phyloP scores from a whole-genome alignment of 2,113 vertebrate genomes.

The Tympanuchus pallidicinctus region DNA sequence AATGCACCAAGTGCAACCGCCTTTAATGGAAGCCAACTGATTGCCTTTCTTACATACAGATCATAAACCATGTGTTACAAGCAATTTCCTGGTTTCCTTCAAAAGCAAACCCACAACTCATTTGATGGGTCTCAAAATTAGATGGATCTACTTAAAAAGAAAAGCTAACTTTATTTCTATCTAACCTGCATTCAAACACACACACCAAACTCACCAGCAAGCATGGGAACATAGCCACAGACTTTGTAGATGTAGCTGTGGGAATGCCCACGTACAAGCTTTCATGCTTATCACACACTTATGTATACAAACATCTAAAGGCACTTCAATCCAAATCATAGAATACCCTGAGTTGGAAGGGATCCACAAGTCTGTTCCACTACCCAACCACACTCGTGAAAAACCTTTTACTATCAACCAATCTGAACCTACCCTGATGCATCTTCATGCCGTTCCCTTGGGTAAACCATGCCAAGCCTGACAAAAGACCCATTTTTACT shows the following conservation, averaged over 20 bases:
- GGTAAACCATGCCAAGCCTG: background rate
- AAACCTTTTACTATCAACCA: background rate
- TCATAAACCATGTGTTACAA: background rate
- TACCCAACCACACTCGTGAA: background rate
- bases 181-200: background rate
- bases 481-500: background rate
- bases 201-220: background rate
- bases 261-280: background rate
- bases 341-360: background rate
- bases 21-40: background rate
- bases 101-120: background rate
- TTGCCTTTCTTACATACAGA: background rate
- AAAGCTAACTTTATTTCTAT: background rate
- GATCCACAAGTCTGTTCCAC: background rate
- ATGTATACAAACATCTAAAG: background rate
- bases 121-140: background rate
- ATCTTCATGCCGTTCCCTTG: background rate
- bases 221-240: background rate
- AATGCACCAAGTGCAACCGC: background rate
- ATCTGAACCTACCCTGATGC: background rate
- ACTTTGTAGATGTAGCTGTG: fast-evolving
- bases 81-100: background rate
- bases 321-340: background rate
- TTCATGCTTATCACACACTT: background rate
- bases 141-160: background rate